Evolutionary conservation across 2,113 vertebrate species (phyloP), one percentile per base, ranked within the genome.

Genomic region (Myiagra hebetior): DNA sequence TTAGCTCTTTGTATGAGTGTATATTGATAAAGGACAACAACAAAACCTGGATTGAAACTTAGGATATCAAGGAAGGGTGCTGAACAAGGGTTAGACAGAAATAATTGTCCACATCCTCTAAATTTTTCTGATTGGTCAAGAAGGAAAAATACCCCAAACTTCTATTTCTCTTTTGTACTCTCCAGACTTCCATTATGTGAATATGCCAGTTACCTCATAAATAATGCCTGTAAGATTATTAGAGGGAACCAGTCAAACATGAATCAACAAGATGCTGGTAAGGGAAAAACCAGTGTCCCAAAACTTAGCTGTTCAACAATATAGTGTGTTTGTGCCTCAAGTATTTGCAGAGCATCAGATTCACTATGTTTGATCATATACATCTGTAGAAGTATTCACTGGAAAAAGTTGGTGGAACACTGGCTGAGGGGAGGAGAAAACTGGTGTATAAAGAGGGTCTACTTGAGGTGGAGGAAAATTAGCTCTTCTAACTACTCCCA

Each of bases 1-100:
- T 96, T 92, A 97, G 73, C 78, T 96, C 72, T 96, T 46, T 93
- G 13, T 83, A 53, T 85, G 85, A 78, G 2, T 17, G 44, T 95
- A 26, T 79, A 57, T 86, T 86, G 90, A 26, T 89, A 79, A 83
- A 90, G 57, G 65, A 89, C 63, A 88, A 80, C 57, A 83, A 94
- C 69, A 90, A 95, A 93, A 96, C 75, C 78, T 89, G 53, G 57
- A 59, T 4, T 94, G 70, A 92, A 93, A 64, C 23, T 91, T 76
- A 55, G 79, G 79, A 81, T 53, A 69, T 33, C 33, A 16, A 39
- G 60, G 35, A 75, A 70, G 26, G 50, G 33, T 86, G 56, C 39
- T 82, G 87, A 92, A 91, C 67, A 87, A 84, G 62, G 60, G 37
- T 82, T 93, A 93, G 78, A 91, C 64, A 94, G 95, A 57, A 65